Percentiles rank a stretch among this genome's conserved stretches.
These are phyloP conservation scores for Australoheros facetus DNA, from an alignment of 2,797 vertebrate genomes.

Conservation along the genomic window DNA sequence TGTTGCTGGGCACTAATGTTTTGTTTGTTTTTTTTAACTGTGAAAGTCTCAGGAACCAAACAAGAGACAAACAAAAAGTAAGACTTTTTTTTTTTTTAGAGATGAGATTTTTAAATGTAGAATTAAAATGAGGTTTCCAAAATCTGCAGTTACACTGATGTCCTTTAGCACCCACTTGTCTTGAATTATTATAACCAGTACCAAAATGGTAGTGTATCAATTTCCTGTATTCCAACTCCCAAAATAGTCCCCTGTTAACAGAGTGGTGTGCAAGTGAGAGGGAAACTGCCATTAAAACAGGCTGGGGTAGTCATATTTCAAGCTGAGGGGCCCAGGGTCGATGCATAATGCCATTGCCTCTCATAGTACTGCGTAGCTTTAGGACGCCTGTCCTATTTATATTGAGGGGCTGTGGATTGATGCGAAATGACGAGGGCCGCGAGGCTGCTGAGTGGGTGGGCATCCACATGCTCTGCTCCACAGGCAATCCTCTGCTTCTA, in stretches of 20 bases:
- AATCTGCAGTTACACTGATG: background rate
- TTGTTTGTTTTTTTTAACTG: no score
- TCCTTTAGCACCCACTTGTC: background rate
- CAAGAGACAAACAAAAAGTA: background rate
- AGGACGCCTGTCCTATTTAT: constrained; percentile 83
- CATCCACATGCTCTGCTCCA: constrained; percentile 80
- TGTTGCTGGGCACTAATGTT: background rate
- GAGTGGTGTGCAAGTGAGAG: constrained; percentile 28
- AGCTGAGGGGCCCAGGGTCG: constrained; percentile 66
- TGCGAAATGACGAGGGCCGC: constrained; percentile 83
- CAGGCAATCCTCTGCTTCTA: constrained; percentile 68
- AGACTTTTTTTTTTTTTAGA: background rate
- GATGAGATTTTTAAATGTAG: background rate
- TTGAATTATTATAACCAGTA: background rate
- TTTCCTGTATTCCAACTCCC: constrained; percentile 9
- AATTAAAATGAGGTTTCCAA: background rate
- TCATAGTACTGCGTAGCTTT: constrained; percentile 73
- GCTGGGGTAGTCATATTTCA: constrained; percentile 61
- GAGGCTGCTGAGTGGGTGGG: constrained; percentile 78
- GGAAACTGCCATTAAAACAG: constrained; percentile 49
- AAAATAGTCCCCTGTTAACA: constrained; percentile 25
- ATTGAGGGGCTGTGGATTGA: constrained; percentile 83
- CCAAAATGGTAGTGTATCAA: background rate
- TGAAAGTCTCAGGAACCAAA: background rate
- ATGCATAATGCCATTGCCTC: constrained; percentile 71